Conservation (phyloP, 2,797 vertebrate species). For the Sparus aurata region DNA sequence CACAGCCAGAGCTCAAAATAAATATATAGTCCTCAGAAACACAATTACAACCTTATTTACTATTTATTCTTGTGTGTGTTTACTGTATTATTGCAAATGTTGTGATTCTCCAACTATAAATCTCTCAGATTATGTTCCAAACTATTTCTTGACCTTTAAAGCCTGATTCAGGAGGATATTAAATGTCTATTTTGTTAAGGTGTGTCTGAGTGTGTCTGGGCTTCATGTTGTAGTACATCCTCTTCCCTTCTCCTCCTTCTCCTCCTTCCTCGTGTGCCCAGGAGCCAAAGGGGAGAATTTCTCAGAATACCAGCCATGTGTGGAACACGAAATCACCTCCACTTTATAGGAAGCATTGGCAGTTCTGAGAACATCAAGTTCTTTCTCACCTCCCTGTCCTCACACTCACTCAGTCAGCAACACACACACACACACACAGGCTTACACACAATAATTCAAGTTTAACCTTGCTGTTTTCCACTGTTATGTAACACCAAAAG, state of each 20-base stretch:
- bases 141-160: slow-evolving; percentile 13
- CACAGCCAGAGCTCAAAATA: background rate
- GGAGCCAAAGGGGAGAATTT: slow-evolving; percentile 75
- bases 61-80: background rate
- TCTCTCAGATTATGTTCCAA: slow-evolving; percentile 14
- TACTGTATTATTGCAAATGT: background rate
- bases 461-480: slow-evolving; percentile 56
- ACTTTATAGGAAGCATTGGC: slow-evolving; percentile 68
- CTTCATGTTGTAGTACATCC: slow-evolving; percentile 50
- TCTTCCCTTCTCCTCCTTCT: slow-evolving; percentile 19
- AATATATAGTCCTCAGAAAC: background rate
- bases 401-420: slow-evolving; percentile 9
- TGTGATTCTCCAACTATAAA: background rate
- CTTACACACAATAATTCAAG: slow-evolving; percentile 44
- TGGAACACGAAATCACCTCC: slow-evolving; percentile 72
- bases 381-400: slow-evolving; percentile 60
- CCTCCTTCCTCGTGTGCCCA: slow-evolving; percentile 54
- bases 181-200: slow-evolving; percentile 26
- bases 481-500: slow-evolving; percentile 56
- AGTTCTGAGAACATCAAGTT: slow-evolving; percentile 78
- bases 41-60: background rate
- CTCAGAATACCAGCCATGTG: slow-evolving; percentile 71
- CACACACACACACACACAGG: slow-evolving; percentile 7
- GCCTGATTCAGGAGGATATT: slow-evolving; percentile 49
- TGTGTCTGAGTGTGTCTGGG: slow-evolving; percentile 13